Base-by-base conservation (phyloP, 2,113 vertebrate genomes). In the Indri indri region DNA sequence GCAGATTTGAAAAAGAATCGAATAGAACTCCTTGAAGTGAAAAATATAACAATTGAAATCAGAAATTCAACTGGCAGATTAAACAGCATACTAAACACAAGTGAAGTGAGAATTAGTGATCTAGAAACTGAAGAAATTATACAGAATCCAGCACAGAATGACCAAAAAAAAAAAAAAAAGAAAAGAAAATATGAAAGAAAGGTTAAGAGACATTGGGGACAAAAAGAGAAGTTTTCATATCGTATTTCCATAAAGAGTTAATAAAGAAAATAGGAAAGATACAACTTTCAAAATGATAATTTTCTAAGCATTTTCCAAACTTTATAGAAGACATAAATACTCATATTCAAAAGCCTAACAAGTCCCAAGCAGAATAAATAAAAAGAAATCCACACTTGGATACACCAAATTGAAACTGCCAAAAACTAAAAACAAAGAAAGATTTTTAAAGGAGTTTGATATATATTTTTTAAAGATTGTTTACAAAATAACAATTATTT, bases 401-500 rank as follows among this genome's bases (percentile, higher is more conserved):
- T 4, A 27, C 9, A 54, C 45, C 18, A 65, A 40, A 94, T 8
- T 84, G 20, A 90, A 96, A 84, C 68, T 50, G 37, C 45, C 80
- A 73, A 52, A 79, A 84, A 66, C 66, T 65, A 30, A 59, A 84
- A 81, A 73, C 25, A 42, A 81, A 80, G 23, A 5, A 40, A 70
- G 71, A 17, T 2, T 23, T 80, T 93, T 73, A 57, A 77, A 86
- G 54, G 6, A 90, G 25, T 11, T 40, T 81, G 12, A 37, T 68
- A 54, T 8, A 27, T 73, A 61, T 73, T 40, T 88, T 52, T 82
- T 71, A 80, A 70, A 86, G 61, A 68, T 30, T 85, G 16, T 45
- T 95, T 81, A 80, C 50, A 68, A 70, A 89, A 23, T 52, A 71
- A 92, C 68, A 94, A 34, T 92, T 87, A 90, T 65, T 90, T 95